A percentile compares a stretch with the other conserved stretches of the same genome.
Conservation (phyloP, 2,888 invertebrate genomes). For the Exephanes ischioxanthus region DNA sequence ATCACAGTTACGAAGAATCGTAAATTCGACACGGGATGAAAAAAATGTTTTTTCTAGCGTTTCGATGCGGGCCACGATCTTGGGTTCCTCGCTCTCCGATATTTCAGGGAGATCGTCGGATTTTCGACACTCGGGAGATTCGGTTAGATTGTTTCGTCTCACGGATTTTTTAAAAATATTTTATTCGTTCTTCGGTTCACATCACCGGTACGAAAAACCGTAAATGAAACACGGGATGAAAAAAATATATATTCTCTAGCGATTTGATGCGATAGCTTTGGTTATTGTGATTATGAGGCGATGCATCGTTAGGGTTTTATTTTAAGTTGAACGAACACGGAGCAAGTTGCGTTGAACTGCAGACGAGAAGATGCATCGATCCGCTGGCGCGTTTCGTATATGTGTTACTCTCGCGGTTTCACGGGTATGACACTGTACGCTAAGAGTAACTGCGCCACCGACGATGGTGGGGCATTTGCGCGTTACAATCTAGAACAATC, state of each 20-base stretch:
- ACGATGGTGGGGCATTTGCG: background rate
- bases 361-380: conserved; percentile 33
- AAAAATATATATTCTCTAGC: too few relatives aligned
- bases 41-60: too few relatives aligned
- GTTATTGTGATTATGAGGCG: too few relatives aligned
- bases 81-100: background rate
- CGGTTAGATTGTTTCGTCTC: background rate
- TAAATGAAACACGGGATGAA: background rate
- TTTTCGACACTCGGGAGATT: background rate
- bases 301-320: background rate
- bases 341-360: conserved; percentile 3
- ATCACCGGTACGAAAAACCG: background rate
- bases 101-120: background rate
- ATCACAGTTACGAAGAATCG: background rate
- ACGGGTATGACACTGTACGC: conserved; percentile 8
- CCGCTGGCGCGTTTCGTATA: conserved; percentile 14
- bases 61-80: background rate
- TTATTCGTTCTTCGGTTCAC: background rate
- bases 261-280: too few relatives aligned
- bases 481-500: conserved; percentile 7
- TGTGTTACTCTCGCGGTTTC: conserved; percentile 22
- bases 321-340: background rate
- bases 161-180: background rate
- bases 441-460: background rate
- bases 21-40: background rate